A percentile compares a stretch with the other conserved stretches of the same genome.
phyloP scores from a whole-genome alignment of 2,113 vertebrate genomes.

The Aptenodytes forsteri region DNA sequence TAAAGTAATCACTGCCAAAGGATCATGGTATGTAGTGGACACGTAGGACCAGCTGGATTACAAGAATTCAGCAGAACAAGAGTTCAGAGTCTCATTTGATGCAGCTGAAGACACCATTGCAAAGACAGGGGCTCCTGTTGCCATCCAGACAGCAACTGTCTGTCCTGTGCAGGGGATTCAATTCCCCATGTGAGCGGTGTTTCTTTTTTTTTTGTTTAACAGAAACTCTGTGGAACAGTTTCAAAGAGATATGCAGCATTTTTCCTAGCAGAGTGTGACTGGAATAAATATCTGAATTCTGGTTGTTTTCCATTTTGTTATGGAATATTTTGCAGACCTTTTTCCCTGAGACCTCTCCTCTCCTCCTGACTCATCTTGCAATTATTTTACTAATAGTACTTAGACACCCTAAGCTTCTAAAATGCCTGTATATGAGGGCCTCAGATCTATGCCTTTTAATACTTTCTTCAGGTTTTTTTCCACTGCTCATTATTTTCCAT shows the following conservation, averaged over 20 bases:
- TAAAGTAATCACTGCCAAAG: not conserved
- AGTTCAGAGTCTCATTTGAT: not conserved
- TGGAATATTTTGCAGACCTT: not conserved
- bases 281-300: not conserved
- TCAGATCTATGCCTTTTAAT: not conserved
- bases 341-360: not conserved
- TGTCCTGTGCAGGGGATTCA: not conserved
- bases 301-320: not conserved
- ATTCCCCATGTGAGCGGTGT: accelerated
- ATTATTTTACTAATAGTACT: not conserved
- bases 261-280: not conserved
- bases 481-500: not conserved
- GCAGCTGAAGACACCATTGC: not conserved
- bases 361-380: not conserved
- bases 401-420: not conserved
- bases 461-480: not conserved
- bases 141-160: not conserved
- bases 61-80: not conserved
- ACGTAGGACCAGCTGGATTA: not conserved
- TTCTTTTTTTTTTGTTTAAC: not conserved
- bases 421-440: not conserved
- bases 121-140: not conserved
- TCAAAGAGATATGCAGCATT: not conserved
- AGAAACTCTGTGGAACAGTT: not conserved
- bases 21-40: not conserved